A percentile compares a stretch with the other conserved stretches of the same genome.
These are phyloP conservation scores for Lasioglossum zephyrum DNA, from an alignment of 2,888 invertebrate species.

Conservation along the genomic window DNA sequence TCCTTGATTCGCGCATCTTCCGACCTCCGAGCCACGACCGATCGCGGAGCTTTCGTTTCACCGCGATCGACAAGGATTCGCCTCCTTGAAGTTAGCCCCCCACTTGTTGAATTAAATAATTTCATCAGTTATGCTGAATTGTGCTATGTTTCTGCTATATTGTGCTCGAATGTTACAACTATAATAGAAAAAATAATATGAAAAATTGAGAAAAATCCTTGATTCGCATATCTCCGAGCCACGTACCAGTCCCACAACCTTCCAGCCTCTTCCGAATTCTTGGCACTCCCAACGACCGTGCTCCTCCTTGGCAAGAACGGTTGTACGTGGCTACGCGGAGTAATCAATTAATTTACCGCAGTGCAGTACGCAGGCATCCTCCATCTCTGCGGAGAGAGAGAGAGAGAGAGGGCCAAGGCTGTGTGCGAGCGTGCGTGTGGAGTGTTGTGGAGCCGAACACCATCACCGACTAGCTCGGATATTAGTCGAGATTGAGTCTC, in stretches of 20 bases:
- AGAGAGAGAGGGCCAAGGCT: background rate
- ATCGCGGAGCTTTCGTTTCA: no score
- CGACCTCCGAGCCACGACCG: no score
- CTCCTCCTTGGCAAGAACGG: constrained; percentile 60
- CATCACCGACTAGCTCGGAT: constrained; percentile 71
- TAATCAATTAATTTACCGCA: constrained; percentile 74
- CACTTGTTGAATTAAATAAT: no score
- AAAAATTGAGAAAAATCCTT: no score
- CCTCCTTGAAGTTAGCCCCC: no score
- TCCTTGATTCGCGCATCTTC: no score
- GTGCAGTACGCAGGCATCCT: constrained; percentile 65
- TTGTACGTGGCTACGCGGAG: constrained; percentile 66
- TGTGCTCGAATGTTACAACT: no score
- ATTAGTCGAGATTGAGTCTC: constrained; percentile 80
- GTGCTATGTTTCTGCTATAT: no score
- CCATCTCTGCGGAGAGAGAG: constrained; percentile 11
- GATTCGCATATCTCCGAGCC: background rate
- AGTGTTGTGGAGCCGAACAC: constrained; percentile 42
- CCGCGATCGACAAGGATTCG: no score
- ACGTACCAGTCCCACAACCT: background rate
- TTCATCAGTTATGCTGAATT: no score
- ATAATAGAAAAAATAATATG: no score
- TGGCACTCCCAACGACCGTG: constrained; percentile 9
- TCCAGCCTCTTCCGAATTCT: constrained; percentile 13
- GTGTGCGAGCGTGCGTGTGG: constrained; percentile 40